Evolutionary conservation across 2,797 vertebrate species (phyloP).

Genomic region (Scarus forsteni): DNA sequence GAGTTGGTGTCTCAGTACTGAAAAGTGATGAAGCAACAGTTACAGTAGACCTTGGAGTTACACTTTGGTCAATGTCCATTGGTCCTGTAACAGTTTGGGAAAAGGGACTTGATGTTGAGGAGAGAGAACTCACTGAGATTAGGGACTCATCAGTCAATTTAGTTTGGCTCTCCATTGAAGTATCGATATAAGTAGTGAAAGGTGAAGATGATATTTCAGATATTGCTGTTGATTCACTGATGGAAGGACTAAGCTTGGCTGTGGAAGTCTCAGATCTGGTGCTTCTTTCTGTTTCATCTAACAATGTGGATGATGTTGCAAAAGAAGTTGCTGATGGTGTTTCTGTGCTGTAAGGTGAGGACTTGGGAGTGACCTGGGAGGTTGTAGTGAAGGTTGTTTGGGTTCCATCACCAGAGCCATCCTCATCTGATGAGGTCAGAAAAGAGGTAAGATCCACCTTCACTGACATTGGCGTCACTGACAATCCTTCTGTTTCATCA

Average conservation of each 20-base stretch:
- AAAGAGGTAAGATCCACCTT: neutral
- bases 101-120: constrained; percentile 10
- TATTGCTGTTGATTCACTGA: neutral
- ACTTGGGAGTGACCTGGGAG: neutral
- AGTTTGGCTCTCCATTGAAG: neutral
- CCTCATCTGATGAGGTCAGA: neutral
- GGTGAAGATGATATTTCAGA: too few relatives aligned
- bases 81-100: neutral
- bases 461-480: neutral
- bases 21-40: neutral
- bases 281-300: neutral
- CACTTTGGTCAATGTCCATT: neutral
- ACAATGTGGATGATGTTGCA: neutral
- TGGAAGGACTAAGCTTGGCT: neutral
- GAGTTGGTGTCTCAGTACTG: constrained; percentile 21
- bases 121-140: neutral
- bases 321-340: neutral
- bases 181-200: neutral
- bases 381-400: constrained; percentile 3
- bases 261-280: neutral
- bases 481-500: neutral
- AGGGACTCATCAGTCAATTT: neutral
- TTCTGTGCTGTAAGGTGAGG: neutral
- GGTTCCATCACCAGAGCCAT: constrained; percentile 34
- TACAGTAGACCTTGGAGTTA: neutral